phyloP scores from a whole-genome alignment of 1,140 invertebrate genomes.

The Neodiprion pinetum region DNA sequence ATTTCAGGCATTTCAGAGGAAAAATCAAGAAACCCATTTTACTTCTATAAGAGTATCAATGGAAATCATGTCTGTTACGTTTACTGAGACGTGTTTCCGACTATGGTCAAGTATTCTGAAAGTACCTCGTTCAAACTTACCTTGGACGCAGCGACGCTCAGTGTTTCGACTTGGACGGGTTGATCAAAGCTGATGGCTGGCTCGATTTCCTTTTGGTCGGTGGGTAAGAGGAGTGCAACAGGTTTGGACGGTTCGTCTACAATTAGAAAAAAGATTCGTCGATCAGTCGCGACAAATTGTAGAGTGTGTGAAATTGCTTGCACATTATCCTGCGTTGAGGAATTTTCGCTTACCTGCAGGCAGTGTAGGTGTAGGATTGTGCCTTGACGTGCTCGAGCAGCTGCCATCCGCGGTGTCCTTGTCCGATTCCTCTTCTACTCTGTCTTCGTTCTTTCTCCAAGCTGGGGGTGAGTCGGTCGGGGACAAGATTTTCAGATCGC shows the following conservation, averaged over 20 bases:
- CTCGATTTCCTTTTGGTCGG: conserved; percentile 45
- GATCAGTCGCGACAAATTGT: not conserved
- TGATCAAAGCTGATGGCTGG: conserved; percentile 56
- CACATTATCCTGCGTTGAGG: not conserved
- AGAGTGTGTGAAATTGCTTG: conserved; percentile 18
- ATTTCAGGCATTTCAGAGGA: too few species aligned
- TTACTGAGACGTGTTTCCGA: not conserved
- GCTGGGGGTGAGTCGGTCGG: conserved; percentile 53
- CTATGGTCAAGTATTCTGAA: too few species aligned
- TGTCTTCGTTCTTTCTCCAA: conserved; percentile 47
- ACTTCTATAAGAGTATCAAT: not conserved
- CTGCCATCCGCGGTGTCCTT: conserved; percentile 45
- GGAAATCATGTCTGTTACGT: conserved; percentile 14
- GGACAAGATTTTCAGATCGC: conserved; percentile 54
- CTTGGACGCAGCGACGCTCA: conserved; percentile 59
- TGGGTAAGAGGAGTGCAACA: conserved; percentile 31
- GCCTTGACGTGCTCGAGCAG: conserved; percentile 33
- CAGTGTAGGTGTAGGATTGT: conserved; percentile 33
- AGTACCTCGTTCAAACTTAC: conserved; percentile 35
- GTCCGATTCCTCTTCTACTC: conserved; percentile 32
- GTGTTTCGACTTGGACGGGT: conserved; percentile 51
- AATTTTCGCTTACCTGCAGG: conserved; percentile 32
- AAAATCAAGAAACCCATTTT: not conserved
- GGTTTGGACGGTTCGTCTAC: conserved; percentile 37
- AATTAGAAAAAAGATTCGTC: conserved; percentile 11